phyloP scores from a whole-genome alignment of 2,113 vertebrate genomes.

The Syrrhaptes paradoxus region DNA sequence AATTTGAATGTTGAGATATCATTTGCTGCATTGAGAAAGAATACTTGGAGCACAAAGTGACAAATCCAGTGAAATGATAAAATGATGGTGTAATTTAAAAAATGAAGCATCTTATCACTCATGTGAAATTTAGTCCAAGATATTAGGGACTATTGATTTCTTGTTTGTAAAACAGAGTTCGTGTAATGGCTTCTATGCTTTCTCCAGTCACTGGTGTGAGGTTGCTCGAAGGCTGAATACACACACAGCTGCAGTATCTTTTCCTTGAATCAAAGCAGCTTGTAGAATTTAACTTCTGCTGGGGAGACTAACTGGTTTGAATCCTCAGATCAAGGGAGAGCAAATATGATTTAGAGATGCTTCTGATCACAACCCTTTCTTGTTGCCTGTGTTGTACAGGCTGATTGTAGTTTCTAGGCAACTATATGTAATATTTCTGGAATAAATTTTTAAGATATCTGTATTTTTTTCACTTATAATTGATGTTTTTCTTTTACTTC shows the following conservation, averaged over 20 bases:
- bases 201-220: neutral
- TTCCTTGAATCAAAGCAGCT: neutral
- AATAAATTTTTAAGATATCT: neutral
- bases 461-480: neutral
- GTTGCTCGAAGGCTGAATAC: neutral
- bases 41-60: neutral
- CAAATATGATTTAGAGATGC: neutral
- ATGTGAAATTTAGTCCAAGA: neutral
- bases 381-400: neutral
- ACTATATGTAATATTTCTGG: neutral
- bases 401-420: neutral
- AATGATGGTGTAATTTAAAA: neutral
- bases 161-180: neutral
- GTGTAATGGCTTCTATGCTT: neutral
- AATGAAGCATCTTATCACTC: neutral
- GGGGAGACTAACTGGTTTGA: neutral
- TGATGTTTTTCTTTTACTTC: neutral
- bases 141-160: neutral
- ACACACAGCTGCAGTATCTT: neutral
- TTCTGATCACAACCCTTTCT: neutral
- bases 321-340: neutral
- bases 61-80: neutral
- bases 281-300: neutral
- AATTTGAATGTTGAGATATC: neutral
- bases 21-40: neutral